phyloP scores from a whole-genome alignment of 2,797 vertebrate species.

The Acestrorhynchus altus region DNA sequence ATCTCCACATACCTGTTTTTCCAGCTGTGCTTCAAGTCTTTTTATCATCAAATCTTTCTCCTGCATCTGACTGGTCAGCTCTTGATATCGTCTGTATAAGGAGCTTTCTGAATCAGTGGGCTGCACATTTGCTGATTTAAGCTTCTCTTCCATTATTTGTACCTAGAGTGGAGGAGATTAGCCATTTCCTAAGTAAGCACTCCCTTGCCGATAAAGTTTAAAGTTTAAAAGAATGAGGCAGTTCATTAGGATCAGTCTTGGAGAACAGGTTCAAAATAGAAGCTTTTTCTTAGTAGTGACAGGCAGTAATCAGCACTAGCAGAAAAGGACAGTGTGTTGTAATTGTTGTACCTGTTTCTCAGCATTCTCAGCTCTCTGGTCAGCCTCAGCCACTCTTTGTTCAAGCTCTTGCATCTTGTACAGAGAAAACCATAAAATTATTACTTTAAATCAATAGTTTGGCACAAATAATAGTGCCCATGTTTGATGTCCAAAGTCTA shows the following conservation, averaged over 20 bases:
- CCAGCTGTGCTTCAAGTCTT: conserved; percentile 86
- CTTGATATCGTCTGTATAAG: conserved; percentile 84
- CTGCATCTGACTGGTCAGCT: conserved; percentile 80
- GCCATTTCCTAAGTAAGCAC: background rate
- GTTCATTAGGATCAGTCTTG: background rate
- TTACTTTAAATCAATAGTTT: background rate
- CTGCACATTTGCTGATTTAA: conserved; percentile 85
- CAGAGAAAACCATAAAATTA: conserved; percentile 33
- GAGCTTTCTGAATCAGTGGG: conserved; percentile 81
- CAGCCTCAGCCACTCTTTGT: conserved; percentile 88
- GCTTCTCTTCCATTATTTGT: conserved; percentile 90
- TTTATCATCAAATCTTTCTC: conserved; percentile 85
- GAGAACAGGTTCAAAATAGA: background rate
- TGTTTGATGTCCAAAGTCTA: too few species aligned
- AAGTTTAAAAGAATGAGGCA: conserved; percentile 8
- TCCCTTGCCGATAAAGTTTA: background rate
- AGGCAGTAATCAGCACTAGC: background rate
- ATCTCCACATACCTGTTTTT: conserved; percentile 85
- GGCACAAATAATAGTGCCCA: background rate
- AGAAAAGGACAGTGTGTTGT: background rate
- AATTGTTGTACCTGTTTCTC: conserved; percentile 87
- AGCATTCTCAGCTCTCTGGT: conserved; percentile 88
- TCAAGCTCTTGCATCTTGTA: conserved; percentile 95
- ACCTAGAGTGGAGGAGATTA: conserved; percentile 72
- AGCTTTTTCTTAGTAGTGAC: background rate